These are phyloP conservation scores for Drosophila repletoides DNA, from an alignment of 1,140 invertebrate species.

Conservation along the genomic window DNA sequence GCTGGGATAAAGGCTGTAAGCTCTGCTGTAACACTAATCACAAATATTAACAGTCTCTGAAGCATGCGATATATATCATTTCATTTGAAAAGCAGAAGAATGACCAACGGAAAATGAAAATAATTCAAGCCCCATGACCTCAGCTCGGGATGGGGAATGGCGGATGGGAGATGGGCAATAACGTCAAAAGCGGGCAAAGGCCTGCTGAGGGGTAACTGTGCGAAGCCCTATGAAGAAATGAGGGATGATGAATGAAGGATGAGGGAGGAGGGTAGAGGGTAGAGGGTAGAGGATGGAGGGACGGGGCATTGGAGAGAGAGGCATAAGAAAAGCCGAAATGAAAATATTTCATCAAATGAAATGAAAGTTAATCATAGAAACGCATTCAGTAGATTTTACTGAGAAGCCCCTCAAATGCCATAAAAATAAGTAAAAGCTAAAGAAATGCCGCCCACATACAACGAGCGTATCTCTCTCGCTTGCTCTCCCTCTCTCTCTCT, in stretches of 20 bases:
- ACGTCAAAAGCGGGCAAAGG: not conserved
- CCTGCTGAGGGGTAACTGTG: constrained; percentile 3
- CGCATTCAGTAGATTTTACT: constrained; percentile 47
- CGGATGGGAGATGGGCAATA: not conserved
- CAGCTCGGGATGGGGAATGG: constrained; percentile 21
- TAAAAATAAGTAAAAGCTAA: constrained; percentile 44
- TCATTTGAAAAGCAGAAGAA: not conserved
- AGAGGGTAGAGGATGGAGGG: not conserved
- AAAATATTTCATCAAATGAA: constrained; percentile 50
- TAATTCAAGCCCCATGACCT: constrained; percentile 22
- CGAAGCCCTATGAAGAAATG: constrained; percentile 26
- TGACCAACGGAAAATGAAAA: constrained; percentile 16
- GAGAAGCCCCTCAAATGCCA: constrained; percentile 34
- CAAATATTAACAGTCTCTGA: constrained; percentile 10
- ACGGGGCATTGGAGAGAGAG: not conserved
- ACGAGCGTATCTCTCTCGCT: not conserved
- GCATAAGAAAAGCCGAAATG: constrained; percentile 32
- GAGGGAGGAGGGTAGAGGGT: not conserved
- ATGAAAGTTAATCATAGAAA: constrained; percentile 51
- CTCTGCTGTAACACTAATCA: constrained; percentile 2
- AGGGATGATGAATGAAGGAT: not conserved
- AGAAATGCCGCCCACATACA: constrained; percentile 33
- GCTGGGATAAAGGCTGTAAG: constrained; percentile 2
- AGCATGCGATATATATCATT: constrained; percentile 12
- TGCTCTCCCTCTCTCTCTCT: not conserved